These are phyloP conservation scores for Pimephales promelas DNA, from an alignment of 2,113 vertebrate genomes.

Conservation along the genomic window DNA sequence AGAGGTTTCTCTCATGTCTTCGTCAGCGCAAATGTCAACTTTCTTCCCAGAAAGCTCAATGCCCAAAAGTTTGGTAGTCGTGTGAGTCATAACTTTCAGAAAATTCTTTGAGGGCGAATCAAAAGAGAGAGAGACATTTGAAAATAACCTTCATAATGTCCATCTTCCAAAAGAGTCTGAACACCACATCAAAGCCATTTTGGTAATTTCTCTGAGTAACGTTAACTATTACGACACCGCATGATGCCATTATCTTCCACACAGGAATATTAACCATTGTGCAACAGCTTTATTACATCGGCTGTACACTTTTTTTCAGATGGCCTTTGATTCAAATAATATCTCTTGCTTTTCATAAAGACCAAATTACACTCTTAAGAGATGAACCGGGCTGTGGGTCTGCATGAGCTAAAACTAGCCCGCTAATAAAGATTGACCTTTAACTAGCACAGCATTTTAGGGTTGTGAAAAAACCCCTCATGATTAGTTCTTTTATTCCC, in stretches of 20 bases:
- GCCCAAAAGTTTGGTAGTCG: neutral
- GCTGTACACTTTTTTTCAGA: slow-evolving; percentile 22
- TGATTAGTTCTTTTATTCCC: slow-evolving; percentile 59
- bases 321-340: slow-evolving; percentile 56
- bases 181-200: slow-evolving; percentile 29
- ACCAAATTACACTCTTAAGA: slow-evolving; percentile 49
- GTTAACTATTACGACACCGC: slow-evolving; percentile 38
- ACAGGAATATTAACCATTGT: slow-evolving; percentile 52
- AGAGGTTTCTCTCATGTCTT: neutral
- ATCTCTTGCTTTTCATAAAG: slow-evolving; percentile 56
- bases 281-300: slow-evolving; percentile 51
- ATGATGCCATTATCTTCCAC: slow-evolving; percentile 22
- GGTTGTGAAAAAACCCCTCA: slow-evolving; percentile 40
- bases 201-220: slow-evolving; percentile 28
- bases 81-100: neutral
- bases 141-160: slow-evolving; percentile 36
- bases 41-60: neutral
- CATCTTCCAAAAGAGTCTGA: slow-evolving; percentile 22
- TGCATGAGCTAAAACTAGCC: slow-evolving; percentile 53
- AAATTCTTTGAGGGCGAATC: slow-evolving; percentile 22
- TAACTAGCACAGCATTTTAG: slow-evolving; percentile 39
- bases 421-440: slow-evolving; percentile 62
- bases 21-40: neutral
- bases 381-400: slow-evolving; percentile 7
- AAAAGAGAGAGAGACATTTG: neutral